Base-by-base conservation (phyloP, 2,113 vertebrate genomes). In the Lophura nycthemera region DNA sequence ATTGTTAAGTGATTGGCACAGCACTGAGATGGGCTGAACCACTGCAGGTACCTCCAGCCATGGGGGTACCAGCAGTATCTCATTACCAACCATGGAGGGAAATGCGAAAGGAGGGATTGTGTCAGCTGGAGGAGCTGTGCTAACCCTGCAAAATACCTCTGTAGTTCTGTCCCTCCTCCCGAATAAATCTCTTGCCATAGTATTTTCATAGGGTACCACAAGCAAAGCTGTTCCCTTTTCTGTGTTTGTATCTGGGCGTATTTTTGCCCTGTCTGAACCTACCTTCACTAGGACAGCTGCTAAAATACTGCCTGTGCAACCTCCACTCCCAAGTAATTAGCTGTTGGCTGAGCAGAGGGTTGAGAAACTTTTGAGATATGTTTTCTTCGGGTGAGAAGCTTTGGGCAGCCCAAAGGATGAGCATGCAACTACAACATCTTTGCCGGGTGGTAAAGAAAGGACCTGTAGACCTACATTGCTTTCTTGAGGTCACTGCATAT, bases 1-100 rank as follows among this genome's bases (percentile, higher is more conserved):
- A 98, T 98, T 98, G 98, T 97, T 98, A 98, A 98, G 98, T 97
- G 98, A 98, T 98, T 98, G 98, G 98, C 98, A 98, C 97, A 96
- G 97, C 96, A 95, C 89, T 96, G 74, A 42, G 61, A 97, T 93
- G 95, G 97, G 96, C 95, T 98, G 97, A 98, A 96, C 96, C 91
- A 95, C 96, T 97, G 91, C 25, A 91, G 97, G 97, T 96, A 96
- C 93, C 93, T 94, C 83, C 89, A 93, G 93, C 83, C 87, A 90
- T 90, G 90, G 93, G 96, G 91, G 96, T 86, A 86, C 74, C 69
- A 85, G 95, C 88, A 95, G 94, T 89, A 59, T 92, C 97, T 95
- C 95, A 96, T 92, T 84, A 89, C 89, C 83, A 95, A 90, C 93
- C 54, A 30, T 91, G 1, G 5, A 56, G 67, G 60, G 73, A 79